Evolutionary conservation across 2,113 vertebrate species (phyloP).

Genomic region (Plotosus lineatus): DNA sequence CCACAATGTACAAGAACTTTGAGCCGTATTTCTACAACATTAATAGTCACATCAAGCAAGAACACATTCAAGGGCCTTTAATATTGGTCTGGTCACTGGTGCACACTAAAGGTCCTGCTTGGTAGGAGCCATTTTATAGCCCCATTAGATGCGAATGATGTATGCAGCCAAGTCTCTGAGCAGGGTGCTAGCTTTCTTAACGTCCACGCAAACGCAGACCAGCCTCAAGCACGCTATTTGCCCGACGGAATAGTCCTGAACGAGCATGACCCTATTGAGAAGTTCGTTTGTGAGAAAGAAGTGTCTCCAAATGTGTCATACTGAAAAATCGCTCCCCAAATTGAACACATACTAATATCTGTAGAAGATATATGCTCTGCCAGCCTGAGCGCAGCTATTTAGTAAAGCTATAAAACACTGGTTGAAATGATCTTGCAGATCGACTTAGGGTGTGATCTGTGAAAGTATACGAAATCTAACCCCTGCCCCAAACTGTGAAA

Average conservation of each 20-base stretch:
- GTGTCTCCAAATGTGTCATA: constrained; percentile 20
- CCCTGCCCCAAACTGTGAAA: not conserved
- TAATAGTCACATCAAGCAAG: constrained; percentile 34
- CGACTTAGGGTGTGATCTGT: not conserved
- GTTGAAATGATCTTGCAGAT: constrained; percentile 15
- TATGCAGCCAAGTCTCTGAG: constrained; percentile 27
- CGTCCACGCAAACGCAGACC: not conserved
- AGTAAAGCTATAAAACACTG: constrained; percentile 24
- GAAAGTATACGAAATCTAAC: not conserved
- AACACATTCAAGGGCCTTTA: constrained; percentile 36
- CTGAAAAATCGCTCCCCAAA: constrained; percentile 39
- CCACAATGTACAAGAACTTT: not conserved
- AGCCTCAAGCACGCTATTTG: not conserved
- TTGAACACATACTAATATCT: constrained; percentile 31
- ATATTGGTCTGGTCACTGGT: constrained; percentile 36
- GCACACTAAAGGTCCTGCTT: constrained; percentile 42
- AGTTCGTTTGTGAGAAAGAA: not conserved
- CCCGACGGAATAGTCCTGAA: not conserved
- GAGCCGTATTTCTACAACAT: constrained; percentile 18
- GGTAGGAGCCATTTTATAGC: constrained; percentile 30
- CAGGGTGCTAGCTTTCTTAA: constrained; percentile 17
- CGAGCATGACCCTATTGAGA: not conserved
- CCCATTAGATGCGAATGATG: constrained; percentile 46
- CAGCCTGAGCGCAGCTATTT: constrained; percentile 25
- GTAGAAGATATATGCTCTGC: constrained; percentile 24